phyloP scores from a whole-genome alignment of 1,140 invertebrate species.

The Bilobella aurantiaca region DNA sequence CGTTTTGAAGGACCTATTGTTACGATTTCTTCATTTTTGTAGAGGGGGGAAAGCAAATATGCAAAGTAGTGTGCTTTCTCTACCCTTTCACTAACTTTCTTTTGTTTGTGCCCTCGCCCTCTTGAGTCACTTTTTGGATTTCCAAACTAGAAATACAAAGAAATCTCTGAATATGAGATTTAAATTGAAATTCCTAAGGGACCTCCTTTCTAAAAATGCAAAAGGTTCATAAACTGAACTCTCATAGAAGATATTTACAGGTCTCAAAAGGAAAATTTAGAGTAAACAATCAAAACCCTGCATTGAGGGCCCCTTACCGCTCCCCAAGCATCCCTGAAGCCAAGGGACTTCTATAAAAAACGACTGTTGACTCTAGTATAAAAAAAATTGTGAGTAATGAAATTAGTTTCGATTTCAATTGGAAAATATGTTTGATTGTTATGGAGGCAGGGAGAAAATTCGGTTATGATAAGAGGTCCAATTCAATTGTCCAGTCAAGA shows the following conservation, averaged over 20 bases:
- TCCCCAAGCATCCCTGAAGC: too few relatives aligned
- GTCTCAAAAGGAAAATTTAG: constrained; percentile 19
- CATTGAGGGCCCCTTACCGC: too few relatives aligned
- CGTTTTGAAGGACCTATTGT: too few relatives aligned
- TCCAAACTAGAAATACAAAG: neutral
- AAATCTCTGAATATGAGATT: constrained; percentile 6
- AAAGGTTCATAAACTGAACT: constrained; percentile 8
- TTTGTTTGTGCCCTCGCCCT: too few relatives aligned
- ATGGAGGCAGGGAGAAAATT: neutral
- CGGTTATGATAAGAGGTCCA: constrained; percentile 12
- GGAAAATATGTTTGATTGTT: constrained; percentile 24
- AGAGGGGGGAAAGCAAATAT: neutral
- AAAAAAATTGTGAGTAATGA: constrained; percentile 18
- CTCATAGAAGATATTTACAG: constrained; percentile 17
- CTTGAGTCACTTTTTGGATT: neutral
- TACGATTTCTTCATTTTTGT: neutral
- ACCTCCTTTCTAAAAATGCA: neutral
- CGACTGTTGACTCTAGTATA: neutral
- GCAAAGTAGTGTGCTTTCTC: neutral
- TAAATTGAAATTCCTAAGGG: constrained; percentile 19
- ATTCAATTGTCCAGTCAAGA: constrained; percentile 8
- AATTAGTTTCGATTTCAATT: constrained; percentile 33
- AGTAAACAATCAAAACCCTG: constrained; percentile 19
- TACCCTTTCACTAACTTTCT: neutral
- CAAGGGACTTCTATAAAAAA: neutral